Evolutionary conservation across 2,888 invertebrate genomes (phyloP).

Genomic region (Drosophila atripex): DNA sequence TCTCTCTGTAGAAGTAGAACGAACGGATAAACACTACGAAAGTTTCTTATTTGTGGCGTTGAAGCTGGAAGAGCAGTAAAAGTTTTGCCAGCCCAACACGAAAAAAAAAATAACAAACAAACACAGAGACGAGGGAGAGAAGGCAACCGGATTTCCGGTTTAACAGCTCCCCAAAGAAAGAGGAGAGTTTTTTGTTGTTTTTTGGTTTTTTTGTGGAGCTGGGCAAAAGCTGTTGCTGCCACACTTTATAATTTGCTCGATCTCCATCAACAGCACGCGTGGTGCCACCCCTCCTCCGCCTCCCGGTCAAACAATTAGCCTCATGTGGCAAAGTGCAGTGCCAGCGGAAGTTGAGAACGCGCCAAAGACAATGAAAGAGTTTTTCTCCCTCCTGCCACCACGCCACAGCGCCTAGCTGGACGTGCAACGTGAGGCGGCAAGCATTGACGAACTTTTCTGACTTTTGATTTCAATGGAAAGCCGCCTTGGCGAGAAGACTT

Average conservation of each 20-base stretch:
- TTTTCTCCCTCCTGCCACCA: background rate
- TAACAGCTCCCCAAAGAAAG: constrained; percentile 51
- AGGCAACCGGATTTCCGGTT: constrained; percentile 69
- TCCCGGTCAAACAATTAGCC: constrained; percentile 66
- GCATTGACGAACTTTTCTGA: constrained; percentile 66
- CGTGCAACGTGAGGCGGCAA: constrained; percentile 73
- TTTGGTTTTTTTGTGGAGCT: background rate
- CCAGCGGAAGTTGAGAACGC: constrained; percentile 59
- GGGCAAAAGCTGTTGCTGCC: constrained; percentile 36
- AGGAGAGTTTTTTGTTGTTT: background rate
- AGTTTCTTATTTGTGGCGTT: constrained; percentile 43
- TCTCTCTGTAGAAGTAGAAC: constrained; percentile 25
- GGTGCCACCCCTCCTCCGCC: constrained; percentile 40
- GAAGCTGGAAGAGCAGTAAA: constrained; percentile 56
- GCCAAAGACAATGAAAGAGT: constrained; percentile 50
- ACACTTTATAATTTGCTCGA: constrained; percentile 70
- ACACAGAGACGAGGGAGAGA: constrained; percentile 15
- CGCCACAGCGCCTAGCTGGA: background rate
- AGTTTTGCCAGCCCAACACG: constrained; percentile 50
- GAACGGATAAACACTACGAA: constrained; percentile 48
- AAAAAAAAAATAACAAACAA: constrained; percentile 54
- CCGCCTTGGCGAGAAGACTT: constrained; percentile 8
- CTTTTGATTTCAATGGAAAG: constrained; percentile 48
- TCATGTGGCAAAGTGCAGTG: constrained; percentile 72
- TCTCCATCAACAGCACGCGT: constrained; percentile 55